Percentiles rank a stretch among this genome's conserved stretches.
phyloP scores from a whole-genome alignment of 2,888 invertebrate genomes.

The Eupelmus urozonus region DNA sequence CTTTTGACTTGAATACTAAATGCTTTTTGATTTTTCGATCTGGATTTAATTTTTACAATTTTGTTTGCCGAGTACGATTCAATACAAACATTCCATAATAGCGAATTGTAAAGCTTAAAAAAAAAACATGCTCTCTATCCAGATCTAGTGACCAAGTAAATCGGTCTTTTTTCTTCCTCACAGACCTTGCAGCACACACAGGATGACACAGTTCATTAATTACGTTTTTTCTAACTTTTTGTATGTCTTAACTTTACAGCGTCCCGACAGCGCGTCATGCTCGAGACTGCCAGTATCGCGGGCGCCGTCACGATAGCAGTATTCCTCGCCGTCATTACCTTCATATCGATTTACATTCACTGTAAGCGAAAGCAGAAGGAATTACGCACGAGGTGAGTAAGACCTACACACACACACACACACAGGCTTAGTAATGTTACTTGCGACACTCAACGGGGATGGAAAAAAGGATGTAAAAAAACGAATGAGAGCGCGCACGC shows the following conservation, averaged over 20 bases:
- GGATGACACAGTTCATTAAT: not conserved
- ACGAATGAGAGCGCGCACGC: not conserved
- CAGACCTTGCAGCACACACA: not conserved
- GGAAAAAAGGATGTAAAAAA: not conserved
- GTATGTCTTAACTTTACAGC: constrained; percentile 77
- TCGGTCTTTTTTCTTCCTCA: no score
- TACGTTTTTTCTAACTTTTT: constrained; percentile 30
- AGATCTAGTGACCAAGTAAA: no score
- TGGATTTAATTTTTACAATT: no score
- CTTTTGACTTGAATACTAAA: no score
- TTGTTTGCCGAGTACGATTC: no score
- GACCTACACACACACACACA: not conserved
- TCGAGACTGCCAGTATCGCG: constrained; percentile 93
- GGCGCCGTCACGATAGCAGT: constrained; percentile 85
- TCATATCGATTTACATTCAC: constrained; percentile 76
- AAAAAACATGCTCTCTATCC: not conserved
- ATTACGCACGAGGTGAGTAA: constrained; percentile 73
- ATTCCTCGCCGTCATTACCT: constrained; percentile 77
- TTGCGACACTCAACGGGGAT: constrained; percentile 35
- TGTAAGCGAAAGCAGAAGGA: constrained; percentile 77
- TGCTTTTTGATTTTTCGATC: no score
- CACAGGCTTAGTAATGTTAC: not conserved
- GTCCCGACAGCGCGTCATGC: constrained; percentile 88
- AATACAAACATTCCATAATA: no score
- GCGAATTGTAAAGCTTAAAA: not conserved